phyloP scores from a whole-genome alignment of 2,797 vertebrate genomes.

The Sebastes taczanowskii region DNA sequence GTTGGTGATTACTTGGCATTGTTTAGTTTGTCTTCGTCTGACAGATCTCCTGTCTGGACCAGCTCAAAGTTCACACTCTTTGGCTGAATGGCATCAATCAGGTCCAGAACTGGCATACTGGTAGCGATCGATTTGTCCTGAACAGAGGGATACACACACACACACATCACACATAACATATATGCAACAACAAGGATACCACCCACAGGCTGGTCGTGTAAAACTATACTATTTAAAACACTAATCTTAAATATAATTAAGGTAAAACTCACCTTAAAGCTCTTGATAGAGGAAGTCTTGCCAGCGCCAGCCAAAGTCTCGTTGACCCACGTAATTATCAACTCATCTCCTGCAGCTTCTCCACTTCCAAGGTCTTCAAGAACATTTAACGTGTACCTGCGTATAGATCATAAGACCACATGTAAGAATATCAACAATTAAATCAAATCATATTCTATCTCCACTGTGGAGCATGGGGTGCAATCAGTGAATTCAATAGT shows the following conservation, averaged over 20 bases:
- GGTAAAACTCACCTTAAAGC: conserved; percentile 85
- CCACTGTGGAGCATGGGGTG: neutral
- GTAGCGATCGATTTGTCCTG: conserved; percentile 92
- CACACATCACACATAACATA: conserved; percentile 7
- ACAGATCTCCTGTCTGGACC: conserved; percentile 85
- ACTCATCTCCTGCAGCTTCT: conserved; percentile 91
- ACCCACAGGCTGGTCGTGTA: neutral
- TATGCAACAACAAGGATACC: neutral
- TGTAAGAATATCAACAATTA: neutral
- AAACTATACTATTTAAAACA: neutral
- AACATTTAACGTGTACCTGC: conserved; percentile 93
- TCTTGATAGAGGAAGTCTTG: conserved; percentile 91
- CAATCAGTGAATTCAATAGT: neutral
- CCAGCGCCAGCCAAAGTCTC: conserved; percentile 86
- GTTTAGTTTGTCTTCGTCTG: conserved; percentile 90
- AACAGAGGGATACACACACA: conserved; percentile 12
- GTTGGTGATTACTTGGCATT: conserved; percentile 89
- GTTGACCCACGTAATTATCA: conserved; percentile 95
- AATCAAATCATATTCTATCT: neutral
- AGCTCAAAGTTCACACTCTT: conserved; percentile 93
- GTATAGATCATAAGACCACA: neutral
- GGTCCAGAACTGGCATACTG: conserved; percentile 92
- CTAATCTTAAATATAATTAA: neutral
- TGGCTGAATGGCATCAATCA: conserved; percentile 96
- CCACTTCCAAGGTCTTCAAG: conserved; percentile 91